Conservation (phyloP, 2,888 invertebrate species). For the Cantharis flavilabris region DNA sequence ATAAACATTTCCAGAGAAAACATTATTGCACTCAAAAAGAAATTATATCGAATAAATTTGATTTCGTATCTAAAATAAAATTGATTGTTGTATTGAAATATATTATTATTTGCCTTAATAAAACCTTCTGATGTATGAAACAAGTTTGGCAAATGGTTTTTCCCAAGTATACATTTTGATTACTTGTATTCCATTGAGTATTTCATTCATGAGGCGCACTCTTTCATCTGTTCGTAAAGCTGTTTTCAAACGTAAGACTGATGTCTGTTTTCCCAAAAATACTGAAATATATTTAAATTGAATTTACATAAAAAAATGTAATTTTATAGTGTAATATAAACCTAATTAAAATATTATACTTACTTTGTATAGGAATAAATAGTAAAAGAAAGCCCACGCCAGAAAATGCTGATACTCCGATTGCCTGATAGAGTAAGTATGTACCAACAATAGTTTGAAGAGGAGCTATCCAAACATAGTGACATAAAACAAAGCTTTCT, state of each 20-base stretch:
- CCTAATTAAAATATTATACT: conserved; percentile 29
- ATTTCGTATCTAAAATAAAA: conserved; percentile 67
- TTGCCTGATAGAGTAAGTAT: conserved; percentile 58
- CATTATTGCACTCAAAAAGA: conserved; percentile 75
- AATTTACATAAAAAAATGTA: neutral
- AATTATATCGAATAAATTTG: conserved; percentile 72
- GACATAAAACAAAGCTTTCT: conserved; percentile 74
- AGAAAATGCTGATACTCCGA: conserved; percentile 54
- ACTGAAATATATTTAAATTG: conserved; percentile 34
- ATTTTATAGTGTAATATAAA: neutral
- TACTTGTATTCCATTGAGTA: conserved; percentile 79
- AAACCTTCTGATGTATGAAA: conserved; percentile 72
- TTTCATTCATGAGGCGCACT: conserved; percentile 71
- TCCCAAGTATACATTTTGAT: conserved; percentile 99
- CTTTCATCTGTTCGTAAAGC: conserved; percentile 69
- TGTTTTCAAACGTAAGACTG: conserved; percentile 56
- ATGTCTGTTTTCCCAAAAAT: conserved; percentile 51
- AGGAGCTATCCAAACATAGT: conserved; percentile 82
- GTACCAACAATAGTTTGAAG: conserved; percentile 71
- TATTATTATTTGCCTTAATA: neutral
- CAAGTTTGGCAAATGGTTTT: conserved; percentile 82
- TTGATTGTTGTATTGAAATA: neutral
- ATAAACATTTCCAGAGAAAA: conserved; percentile 87
- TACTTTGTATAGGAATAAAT: conserved; percentile 54
- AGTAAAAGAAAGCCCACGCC: conserved; percentile 55